Evolutionary conservation across 2,113 vertebrate genomes (phyloP), one percentile per base, ranked within the genome.

Genomic region (Triplophysa siluroides): DNA sequence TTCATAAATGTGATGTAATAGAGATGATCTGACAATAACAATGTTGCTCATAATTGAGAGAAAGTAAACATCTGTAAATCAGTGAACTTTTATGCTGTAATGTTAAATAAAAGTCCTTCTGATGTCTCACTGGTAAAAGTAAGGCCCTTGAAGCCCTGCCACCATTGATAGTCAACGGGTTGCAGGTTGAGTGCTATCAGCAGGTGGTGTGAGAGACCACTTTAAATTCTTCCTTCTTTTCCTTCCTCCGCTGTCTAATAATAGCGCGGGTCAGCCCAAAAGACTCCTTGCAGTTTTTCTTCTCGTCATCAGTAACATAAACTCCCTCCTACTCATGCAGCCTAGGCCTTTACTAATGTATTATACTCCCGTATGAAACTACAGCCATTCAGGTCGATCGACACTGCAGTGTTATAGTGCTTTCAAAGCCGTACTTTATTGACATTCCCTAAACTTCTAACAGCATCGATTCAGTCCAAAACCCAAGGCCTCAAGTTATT

Each of bases 201-300:
- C 92, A 93, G 92, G 91, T 93, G 92, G 83, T 88, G 81, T 71
- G 23, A 85, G 87, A 78, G 76, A 86, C 89, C 79, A 71, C 81
- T 90, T 88, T 89, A 87, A 89, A 90, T 88, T 87, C 79, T 80
- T 66, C 62, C 26, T 81, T 78, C 81, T 71, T 79, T 79, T 74
- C 76, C 13, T 52, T 77, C 71, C 74, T 38, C 45, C 54, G 14
- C 38, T 47, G 62, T 33, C 85, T 86, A 82, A 38, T 38, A 64
- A 74, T 83, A 77, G 50, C 65, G 50, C 19, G 18, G 52, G 69
- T 64, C 78, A 78, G 54, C 29, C 61, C 52, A 72, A 26, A 65
- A 70, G 47, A 24, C 72, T 45, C 16, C 64, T 43, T 41, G 29
- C 50, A 67, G 26, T 78, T 33, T 83, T 66, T 69, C 52, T 71